These are phyloP conservation scores for Quadroppia sp. DNA, from an alignment of 2,888 invertebrate genomes.

Conservation along the genomic window DNA sequence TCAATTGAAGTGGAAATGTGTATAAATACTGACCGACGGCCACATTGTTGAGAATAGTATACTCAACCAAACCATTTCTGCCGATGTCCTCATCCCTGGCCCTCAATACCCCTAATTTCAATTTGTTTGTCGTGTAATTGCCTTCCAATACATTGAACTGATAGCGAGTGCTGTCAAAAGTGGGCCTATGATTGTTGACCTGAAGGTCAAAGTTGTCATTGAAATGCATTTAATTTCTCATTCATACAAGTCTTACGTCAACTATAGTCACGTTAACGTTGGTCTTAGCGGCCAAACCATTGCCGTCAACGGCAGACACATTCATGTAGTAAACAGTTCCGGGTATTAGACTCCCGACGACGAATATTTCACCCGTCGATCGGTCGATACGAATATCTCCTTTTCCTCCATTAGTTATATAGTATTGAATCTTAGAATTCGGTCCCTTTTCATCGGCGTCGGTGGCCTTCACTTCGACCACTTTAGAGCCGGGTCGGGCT, in stretches of 20 bases:
- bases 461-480: constrained; percentile 61
- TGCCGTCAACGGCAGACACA: constrained; percentile 70
- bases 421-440: constrained; percentile 49
- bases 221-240: neutral
- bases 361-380: constrained; percentile 49
- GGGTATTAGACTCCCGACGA: constrained; percentile 48
- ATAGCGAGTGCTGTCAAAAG: constrained; percentile 76
- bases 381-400: constrained; percentile 50
- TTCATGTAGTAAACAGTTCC: constrained; percentile 57
- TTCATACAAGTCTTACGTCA: constrained; percentile 53
- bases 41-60: constrained; percentile 53
- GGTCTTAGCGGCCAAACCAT: constrained; percentile 65
- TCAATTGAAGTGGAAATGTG: too few species aligned
- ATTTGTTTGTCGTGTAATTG: constrained; percentile 63
- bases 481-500: constrained; percentile 50
- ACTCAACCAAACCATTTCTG: constrained; percentile 71
- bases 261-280: constrained; percentile 65
- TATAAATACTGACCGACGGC: constrained; percentile 41
- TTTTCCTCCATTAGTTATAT: constrained; percentile 48
- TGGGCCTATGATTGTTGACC: constrained; percentile 72
- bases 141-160: constrained; percentile 77
- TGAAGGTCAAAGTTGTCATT: too few species aligned
- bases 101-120: constrained; percentile 66
- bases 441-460: constrained; percentile 50
- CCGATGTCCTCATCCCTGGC: constrained; percentile 77